A percentile compares a stretch with the other conserved stretches of the same genome.
Conservation (phyloP, 2,888 invertebrate genomes). For the Sinhomidia bicolor region DNA sequence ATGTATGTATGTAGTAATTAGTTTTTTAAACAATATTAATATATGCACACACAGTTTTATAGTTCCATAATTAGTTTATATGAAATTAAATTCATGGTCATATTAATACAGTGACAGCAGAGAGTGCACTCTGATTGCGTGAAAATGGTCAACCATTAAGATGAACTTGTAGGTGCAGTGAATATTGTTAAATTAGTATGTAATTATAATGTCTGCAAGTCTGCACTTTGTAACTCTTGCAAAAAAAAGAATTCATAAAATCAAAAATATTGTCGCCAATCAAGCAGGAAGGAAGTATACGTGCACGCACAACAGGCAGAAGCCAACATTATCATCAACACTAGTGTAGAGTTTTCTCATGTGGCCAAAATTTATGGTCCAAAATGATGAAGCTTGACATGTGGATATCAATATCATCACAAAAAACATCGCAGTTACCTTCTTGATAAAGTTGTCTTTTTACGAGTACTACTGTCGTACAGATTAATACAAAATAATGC, state of each 20-base stretch:
- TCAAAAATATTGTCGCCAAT: background rate
- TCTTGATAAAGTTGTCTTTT: conserved; percentile 8
- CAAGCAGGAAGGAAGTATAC: conserved; percentile 37
- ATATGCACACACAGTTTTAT: too few relatives aligned
- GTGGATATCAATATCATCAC: conserved; percentile 6
- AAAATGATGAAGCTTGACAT: conserved; percentile 14
- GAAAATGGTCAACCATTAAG: background rate
- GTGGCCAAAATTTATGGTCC: conserved; percentile 41
- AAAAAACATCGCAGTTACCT: conserved; percentile 2
- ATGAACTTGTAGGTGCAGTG: background rate
- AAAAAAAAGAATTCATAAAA: background rate
- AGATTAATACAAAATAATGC: too few relatives aligned
- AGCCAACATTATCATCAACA: background rate
- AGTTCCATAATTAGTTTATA: too few relatives aligned
- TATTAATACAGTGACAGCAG: background rate
- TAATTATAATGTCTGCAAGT: background rate
- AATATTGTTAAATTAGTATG: background rate
- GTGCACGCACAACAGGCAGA: background rate
- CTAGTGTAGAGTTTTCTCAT: background rate
- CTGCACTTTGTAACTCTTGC: background rate
- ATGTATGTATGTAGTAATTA: too few relatives aligned
- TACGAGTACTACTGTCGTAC: background rate
- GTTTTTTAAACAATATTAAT: too few relatives aligned
- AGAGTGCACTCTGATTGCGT: background rate
- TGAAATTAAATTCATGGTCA: too few relatives aligned